These are phyloP conservation scores for Pseudomyrmex cubaensis DNA, from an alignment of 1,140 invertebrate genomes.

Conservation along the genomic window DNA sequence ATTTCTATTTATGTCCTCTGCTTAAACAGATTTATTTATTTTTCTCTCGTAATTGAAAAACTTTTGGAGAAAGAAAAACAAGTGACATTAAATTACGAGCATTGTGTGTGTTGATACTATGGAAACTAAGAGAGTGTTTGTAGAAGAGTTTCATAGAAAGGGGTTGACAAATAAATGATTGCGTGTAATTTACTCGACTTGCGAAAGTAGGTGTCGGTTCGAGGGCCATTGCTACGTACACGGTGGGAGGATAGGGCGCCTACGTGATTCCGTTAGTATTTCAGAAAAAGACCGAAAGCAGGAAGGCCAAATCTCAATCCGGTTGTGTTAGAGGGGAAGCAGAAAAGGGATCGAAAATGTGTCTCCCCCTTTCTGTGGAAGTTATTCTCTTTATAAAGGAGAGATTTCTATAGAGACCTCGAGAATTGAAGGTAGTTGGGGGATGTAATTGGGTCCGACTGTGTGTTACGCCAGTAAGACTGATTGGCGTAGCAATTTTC, in stretches of 20 bases:
- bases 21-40: no score
- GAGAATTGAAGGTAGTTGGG: constrained; percentile 45
- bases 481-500: constrained; percentile 51
- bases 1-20: no score
- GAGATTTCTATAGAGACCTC: constrained; percentile 46
- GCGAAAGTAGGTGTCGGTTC: neutral
- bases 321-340: constrained; percentile 15
- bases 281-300: constrained; percentile 1
- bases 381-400: constrained; percentile 39
- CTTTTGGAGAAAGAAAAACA: no score
- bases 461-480: constrained; percentile 26
- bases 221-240: constrained; percentile 28
- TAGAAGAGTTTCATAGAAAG: no score
- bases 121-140: no score
- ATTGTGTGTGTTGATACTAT: no score
- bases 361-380: constrained; percentile 22
- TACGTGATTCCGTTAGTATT: constrained; percentile 73
- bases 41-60: no score
- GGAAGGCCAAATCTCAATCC: constrained; percentile 43
- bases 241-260: constrained; percentile 40
- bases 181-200: constrained; percentile 10
- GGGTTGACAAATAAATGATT: neutral
- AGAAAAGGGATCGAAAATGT: constrained; percentile 35
- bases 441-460: constrained; percentile 51
- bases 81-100: no score